Conservation (phyloP, 2,113 vertebrate genomes). For the Ictalurus punctatus region DNA sequence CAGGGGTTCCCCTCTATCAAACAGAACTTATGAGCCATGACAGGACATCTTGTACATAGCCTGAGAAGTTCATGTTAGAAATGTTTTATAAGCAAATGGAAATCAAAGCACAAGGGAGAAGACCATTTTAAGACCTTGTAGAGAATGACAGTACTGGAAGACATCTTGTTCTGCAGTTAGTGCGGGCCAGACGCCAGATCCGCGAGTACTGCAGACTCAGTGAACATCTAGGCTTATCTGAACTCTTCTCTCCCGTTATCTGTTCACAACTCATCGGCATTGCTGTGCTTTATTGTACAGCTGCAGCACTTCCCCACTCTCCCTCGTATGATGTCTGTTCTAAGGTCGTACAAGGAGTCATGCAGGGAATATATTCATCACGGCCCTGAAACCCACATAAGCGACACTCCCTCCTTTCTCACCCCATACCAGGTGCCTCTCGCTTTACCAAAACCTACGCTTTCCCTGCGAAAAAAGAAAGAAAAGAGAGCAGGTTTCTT, state of each 20-base stretch:
- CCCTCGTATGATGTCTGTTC: constrained; percentile 9
- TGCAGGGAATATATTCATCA: constrained; percentile 51
- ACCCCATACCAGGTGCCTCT: constrained; percentile 50
- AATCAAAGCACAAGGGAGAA: constrained; percentile 11
- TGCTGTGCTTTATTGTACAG: background rate
- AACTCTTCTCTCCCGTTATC: constrained; percentile 4
- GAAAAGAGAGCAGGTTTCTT: constrained; percentile 47
- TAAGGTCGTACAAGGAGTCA: constrained; percentile 14
- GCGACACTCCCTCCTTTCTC: constrained; percentile 1
- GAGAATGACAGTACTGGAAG: background rate
- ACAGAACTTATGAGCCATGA: background rate
- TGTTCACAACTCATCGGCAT: constrained; percentile 13
- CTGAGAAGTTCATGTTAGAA: background rate
- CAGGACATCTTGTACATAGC: background rate
- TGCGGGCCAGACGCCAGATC: background rate
- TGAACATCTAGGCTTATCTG: background rate
- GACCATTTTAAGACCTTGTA: constrained; percentile 1
- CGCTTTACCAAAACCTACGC: constrained; percentile 25
- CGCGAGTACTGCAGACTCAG: background rate
- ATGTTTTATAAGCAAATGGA: constrained; percentile 33
- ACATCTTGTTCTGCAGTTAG: background rate
- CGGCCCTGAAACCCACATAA: constrained; percentile 13
- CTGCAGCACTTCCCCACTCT: background rate
- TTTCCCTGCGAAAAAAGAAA: constrained; percentile 45
- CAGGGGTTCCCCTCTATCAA: constrained; percentile 9